These are phyloP conservation scores for Scytalopus superciliaris DNA, from an alignment of 2,113 vertebrate species.

Conservation along the genomic window DNA sequence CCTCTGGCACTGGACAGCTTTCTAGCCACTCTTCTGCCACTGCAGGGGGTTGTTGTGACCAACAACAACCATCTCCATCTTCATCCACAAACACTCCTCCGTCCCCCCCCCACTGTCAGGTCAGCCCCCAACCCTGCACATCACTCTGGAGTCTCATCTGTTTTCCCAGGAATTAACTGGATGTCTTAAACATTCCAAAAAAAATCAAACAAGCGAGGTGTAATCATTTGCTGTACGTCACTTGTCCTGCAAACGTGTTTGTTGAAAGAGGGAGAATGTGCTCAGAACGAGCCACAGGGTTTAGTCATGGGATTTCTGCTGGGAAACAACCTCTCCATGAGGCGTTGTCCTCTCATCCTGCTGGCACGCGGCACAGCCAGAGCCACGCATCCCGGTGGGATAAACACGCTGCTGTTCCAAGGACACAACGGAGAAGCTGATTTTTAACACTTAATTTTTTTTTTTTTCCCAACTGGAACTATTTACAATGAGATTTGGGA, in stretches of 20 bases:
- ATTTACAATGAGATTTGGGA: neutral
- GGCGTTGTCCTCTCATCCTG: neutral
- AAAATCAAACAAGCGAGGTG: neutral
- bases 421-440: neutral
- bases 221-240: accelerated
- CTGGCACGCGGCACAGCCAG: neutral
- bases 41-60: neutral
- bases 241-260: neutral
- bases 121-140: neutral
- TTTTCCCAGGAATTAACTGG: neutral
- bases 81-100: accelerated
- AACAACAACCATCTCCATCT: neutral
- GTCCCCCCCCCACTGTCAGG: accelerated
- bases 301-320: neutral
- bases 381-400: neutral
- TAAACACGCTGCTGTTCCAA: neutral
- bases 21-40: neutral
- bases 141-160: neutral
- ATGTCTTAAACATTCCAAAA: neutral
- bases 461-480: neutral
- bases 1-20: neutral
- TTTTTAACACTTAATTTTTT: neutral
- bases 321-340: neutral
- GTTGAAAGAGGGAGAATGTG: neutral
- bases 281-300: neutral